phyloP scores from a whole-genome alignment of 2,797 vertebrate genomes.

The Argyrosomus regius region DNA sequence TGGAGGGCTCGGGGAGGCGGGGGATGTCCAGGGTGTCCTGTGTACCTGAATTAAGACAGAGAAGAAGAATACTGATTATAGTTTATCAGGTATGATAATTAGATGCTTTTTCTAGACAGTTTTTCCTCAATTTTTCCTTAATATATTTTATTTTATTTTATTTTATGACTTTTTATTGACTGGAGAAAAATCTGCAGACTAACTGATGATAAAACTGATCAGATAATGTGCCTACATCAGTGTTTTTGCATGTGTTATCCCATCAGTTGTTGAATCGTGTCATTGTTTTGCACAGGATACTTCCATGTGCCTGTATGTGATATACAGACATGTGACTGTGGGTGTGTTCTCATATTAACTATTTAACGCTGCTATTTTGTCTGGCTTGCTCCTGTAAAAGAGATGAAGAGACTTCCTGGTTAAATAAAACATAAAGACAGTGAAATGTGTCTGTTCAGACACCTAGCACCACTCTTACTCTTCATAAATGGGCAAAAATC shows the following conservation, averaged over 20 bases:
- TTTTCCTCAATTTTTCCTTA: too few species aligned
- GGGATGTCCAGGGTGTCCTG: conserved; percentile 85
- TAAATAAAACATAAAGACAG: neutral
- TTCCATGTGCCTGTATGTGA: neutral
- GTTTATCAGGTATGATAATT: too few species aligned
- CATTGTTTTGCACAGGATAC: neutral
- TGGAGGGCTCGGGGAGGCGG: conserved; percentile 85
- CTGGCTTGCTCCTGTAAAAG: neutral
- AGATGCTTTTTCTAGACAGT: too few species aligned
- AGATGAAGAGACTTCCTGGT: neutral
- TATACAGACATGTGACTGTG: neutral
- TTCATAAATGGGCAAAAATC: neutral
- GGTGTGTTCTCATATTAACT: neutral
- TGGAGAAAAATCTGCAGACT: too few species aligned
- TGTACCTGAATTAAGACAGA: conserved; percentile 72
- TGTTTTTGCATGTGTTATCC: too few species aligned
- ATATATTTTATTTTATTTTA: too few species aligned
- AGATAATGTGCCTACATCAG: too few species aligned
- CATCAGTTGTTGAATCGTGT: too few species aligned
- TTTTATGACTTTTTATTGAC: too few species aligned
- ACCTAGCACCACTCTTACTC: neutral
- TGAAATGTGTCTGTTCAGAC: neutral
- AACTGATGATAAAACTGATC: too few species aligned
- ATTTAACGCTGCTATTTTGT: neutral
- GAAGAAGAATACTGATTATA: neutral